These are phyloP conservation scores for Percopsis transmontana DNA, from an alignment of 2,113 vertebrate species.

Conservation along the genomic window DNA sequence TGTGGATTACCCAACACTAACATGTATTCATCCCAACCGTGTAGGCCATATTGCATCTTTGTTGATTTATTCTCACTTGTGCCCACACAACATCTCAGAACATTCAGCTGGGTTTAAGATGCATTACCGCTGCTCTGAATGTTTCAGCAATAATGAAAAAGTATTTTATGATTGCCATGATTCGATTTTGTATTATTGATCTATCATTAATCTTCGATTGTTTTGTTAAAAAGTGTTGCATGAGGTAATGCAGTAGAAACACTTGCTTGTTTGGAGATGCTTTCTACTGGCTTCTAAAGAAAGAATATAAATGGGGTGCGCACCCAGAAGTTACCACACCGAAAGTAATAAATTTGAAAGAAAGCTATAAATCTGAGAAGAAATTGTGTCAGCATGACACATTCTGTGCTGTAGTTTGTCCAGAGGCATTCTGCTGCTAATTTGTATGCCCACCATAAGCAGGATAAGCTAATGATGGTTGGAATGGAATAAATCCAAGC, in stretches of 20 bases:
- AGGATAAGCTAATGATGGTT: background rate
- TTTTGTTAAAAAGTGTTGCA: slow-evolving; percentile 31
- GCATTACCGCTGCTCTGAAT: slow-evolving; percentile 37
- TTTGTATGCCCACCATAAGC: slow-evolving; percentile 18
- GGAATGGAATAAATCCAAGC: slow-evolving; percentile 15
- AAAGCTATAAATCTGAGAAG: too few species aligned
- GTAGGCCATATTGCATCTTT: slow-evolving; percentile 47
- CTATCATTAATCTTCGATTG: background rate
- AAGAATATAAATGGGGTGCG: too few species aligned
- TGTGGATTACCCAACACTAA: slow-evolving; percentile 60
- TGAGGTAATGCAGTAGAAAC: slow-evolving; percentile 23
- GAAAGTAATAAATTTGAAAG: too few species aligned
- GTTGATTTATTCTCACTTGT: slow-evolving; percentile 49
- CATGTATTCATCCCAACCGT: slow-evolving; percentile 60
- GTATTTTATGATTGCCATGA: background rate
- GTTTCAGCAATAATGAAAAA: slow-evolving; percentile 12
- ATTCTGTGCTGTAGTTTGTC: slow-evolving; percentile 13
- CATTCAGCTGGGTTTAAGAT: slow-evolving; percentile 59
- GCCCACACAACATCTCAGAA: slow-evolving; percentile 60
- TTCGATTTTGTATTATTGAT: too few species aligned
- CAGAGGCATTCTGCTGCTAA: slow-evolving; percentile 23
- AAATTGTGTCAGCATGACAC: slow-evolving; percentile 23
- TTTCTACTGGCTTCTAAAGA: slow-evolving; percentile 3
- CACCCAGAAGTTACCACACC: too few species aligned
- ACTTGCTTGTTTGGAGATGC: slow-evolving; percentile 24